phyloP scores from a whole-genome alignment of 2,113 vertebrate genomes.

The Beaufortia kweichowensis region DNA sequence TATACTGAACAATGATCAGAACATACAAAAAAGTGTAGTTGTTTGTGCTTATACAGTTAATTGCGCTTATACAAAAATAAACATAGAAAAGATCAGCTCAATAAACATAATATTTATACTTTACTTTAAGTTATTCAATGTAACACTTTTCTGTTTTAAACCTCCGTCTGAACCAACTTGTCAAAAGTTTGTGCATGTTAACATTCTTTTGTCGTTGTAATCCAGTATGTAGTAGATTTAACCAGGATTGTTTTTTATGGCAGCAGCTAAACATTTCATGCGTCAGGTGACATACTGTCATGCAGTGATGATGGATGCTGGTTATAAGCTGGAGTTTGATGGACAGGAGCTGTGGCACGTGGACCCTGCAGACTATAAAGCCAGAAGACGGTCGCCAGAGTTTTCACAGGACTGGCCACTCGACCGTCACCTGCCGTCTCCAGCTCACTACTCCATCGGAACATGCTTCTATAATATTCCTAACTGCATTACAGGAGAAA shows the following conservation, averaged over 20 bases:
- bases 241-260: background rate
- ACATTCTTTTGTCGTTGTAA: too few species aligned
- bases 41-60: too few species aligned
- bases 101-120: too few species aligned
- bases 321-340: constrained; percentile 1
- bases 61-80: too few species aligned
- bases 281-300: background rate
- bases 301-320: background rate
- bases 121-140: too few species aligned
- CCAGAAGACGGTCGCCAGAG: background rate
- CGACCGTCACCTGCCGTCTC: background rate
- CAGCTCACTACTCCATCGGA: background rate
- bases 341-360: constrained; percentile 5
- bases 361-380: background rate
- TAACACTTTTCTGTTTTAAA: too few species aligned
- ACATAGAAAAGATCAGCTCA: too few species aligned
- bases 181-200: background rate
- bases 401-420: background rate
- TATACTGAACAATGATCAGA: too few species aligned
- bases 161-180: too few species aligned
- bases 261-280: background rate
- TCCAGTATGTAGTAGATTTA: background rate
- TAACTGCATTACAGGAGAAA: background rate
- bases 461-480: constrained; percentile 17
- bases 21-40: too few species aligned